Conservation (phyloP, 2,797 vertebrate genomes). For the Clarias platycephalus region DNA sequence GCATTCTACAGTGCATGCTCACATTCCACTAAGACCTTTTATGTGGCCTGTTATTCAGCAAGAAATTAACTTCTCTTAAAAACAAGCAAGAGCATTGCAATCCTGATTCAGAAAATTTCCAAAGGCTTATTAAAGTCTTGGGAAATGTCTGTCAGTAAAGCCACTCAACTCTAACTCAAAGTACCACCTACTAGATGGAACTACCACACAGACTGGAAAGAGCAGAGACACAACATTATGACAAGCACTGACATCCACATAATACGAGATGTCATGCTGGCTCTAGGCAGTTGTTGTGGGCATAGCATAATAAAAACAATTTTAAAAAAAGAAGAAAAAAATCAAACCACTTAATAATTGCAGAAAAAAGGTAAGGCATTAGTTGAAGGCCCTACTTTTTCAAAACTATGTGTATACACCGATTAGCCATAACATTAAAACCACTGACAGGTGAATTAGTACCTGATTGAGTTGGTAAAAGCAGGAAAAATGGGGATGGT, state of each 20-base stretch:
- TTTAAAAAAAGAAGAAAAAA: not conserved
- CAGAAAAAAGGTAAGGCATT: not conserved
- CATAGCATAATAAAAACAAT: not conserved
- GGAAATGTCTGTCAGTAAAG: slow-evolving; percentile 35
- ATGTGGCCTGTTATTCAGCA: not conserved
- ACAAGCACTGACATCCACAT: slow-evolving; percentile 63
- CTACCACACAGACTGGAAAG: slow-evolving; percentile 36
- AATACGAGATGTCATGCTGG: slow-evolving; percentile 67
- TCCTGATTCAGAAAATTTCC: not conserved
- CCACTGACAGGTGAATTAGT: too few species aligned
- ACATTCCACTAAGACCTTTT: not conserved
- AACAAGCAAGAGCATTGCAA: not conserved
- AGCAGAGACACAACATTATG: slow-evolving; percentile 16
- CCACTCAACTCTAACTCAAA: slow-evolving; percentile 39
- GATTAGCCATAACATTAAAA: too few species aligned
- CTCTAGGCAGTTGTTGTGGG: slow-evolving; percentile 40
- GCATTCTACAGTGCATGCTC: not conserved
- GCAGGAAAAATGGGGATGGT: too few species aligned
- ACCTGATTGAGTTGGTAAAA: too few species aligned
- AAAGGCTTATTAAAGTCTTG: not conserved
- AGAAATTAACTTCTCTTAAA: not conserved
- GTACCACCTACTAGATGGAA: slow-evolving; percentile 36
- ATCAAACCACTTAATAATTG: not conserved
- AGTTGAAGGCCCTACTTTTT: slow-evolving; percentile 1
- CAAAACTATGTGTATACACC: not conserved